Evolutionary conservation across 2,888 invertebrate species (phyloP).

Genomic region (Melieria crassipennis): DNA sequence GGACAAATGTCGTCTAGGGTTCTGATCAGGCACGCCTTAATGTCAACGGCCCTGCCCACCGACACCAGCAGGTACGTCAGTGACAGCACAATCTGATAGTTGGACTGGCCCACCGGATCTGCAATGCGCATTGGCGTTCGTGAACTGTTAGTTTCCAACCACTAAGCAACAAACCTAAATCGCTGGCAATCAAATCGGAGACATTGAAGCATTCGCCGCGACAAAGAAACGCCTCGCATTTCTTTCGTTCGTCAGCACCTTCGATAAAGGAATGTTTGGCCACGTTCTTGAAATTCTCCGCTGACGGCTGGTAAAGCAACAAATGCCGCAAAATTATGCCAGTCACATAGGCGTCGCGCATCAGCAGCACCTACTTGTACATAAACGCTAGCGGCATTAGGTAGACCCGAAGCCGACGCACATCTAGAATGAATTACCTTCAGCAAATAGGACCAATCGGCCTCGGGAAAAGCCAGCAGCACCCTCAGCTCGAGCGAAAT

Average conservation of each 20-base stretch:
- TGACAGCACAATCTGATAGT: conserved; percentile 72
- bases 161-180: conserved; percentile 48
- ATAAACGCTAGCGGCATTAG: not conserved
- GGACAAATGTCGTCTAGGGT: conserved; percentile 70
- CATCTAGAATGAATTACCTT: conserved; percentile 68
- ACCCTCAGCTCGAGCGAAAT: conserved; percentile 78
- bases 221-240: conserved; percentile 78
- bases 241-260: conserved; percentile 50
- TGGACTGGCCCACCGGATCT: conserved; percentile 66
- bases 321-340: conserved; percentile 70
- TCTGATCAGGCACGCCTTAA: conserved; percentile 73
- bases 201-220: conserved; percentile 71
- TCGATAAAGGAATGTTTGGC: conserved; percentile 63
- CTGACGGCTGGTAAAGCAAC: conserved; percentile 67
- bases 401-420: not conserved
- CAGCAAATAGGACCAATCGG: conserved; percentile 78
- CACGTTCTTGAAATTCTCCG: conserved; percentile 63
- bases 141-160: not conserved
- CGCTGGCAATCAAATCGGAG: conserved; percentile 55
- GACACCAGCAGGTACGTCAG: conserved; percentile 73
- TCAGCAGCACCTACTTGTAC: conserved; percentile 71
- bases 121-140: not conserved
- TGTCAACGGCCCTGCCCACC: conserved; percentile 73
- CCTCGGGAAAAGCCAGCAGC: conserved; percentile 79
- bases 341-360: conserved; percentile 75